A percentile compares a stretch with the other conserved stretches of the same genome.
These are phyloP conservation scores for Phymatocera aterrima DNA, from an alignment of 2,888 invertebrate species.

Conservation along the genomic window DNA sequence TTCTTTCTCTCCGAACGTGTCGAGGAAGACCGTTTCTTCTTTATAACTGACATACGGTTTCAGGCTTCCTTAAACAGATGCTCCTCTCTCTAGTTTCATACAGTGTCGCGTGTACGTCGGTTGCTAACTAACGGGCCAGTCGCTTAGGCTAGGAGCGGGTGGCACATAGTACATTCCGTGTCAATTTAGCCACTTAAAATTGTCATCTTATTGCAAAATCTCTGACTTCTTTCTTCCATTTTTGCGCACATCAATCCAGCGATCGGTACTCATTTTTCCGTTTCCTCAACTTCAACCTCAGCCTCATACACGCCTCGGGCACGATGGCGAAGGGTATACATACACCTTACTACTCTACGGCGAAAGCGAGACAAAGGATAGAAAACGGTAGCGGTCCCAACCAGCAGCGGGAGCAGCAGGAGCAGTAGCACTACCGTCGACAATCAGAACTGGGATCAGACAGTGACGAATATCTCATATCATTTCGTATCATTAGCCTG, in stretches of 20 bases:
- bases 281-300: too few species aligned
- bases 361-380: conserved; percentile 67
- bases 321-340: not conserved
- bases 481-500: conserved; percentile 72
- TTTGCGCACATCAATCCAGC: too few species aligned
- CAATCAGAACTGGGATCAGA: conserved; percentile 72
- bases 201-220: too few species aligned
- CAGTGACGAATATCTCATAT: conserved; percentile 73
- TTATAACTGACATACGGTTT: not conserved
- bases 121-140: conserved; percentile 26
- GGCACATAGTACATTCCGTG: too few species aligned
- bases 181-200: too few species aligned
- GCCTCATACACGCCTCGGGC: not conserved
- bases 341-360: not conserved
- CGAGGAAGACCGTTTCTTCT: not conserved
- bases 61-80: conserved; percentile 4
- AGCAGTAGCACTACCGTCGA: conserved; percentile 49
- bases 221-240: too few species aligned
- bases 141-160: not conserved
- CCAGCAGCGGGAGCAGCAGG: not conserved
- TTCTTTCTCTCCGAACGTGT: not conserved
- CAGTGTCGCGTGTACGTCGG: conserved; percentile 27
- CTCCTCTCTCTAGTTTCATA: not conserved
- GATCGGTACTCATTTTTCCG: too few species aligned
- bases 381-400: conserved; percentile 67